Evolutionary conservation across 2,113 vertebrate species (phyloP), one percentile per base, ranked within the genome.

Genomic region (Uropsilus gracilis): DNA sequence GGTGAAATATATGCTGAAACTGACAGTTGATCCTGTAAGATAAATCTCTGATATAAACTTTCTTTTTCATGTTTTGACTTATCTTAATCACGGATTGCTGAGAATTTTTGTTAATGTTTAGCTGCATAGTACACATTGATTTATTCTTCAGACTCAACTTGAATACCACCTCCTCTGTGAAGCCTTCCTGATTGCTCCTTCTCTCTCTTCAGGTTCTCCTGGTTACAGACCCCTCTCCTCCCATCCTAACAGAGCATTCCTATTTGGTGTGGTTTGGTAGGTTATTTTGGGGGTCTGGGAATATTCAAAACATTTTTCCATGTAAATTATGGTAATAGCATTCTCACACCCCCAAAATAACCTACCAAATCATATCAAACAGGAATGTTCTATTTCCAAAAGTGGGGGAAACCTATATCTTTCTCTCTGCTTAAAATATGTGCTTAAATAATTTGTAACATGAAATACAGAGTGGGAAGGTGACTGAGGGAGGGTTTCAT

Each of bases 361-460:
- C 59, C 28, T 61, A 61, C 59, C 28, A 39, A 69, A 66, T 66
- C 66, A 39, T 39, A 69, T 69, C 37, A 69, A 69, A 69, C 20
- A 39, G 34, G 37, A 69, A 69, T 69, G 7, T 24, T 69, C 37
- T 69, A 39, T 11, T 69, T 69, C 24, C 59, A 61, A 11, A 3
- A 69, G 37, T 34, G 20, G 34, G 17, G 66, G 30, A 18, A 39
- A 24, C 18, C 66, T 69, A 16, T 39, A 64, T 39, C 53, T 42
- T 4, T 28, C n/a, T 64, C 48, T 76, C 72, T 30, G 13, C 13
- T 69, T 42, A 73, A 50, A 42, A 42, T 2, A 37, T 71, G 32
- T 83, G 83, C 89, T 84, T 80, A 96, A 90, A 44, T 85, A 48
- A 37, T 50, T 59, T 61, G 64, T 76, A 71, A 57, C 24, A 39